A percentile compares a stretch with the other conserved stretches of the same genome.
Evolutionary conservation across 1,140 invertebrate genomes (phyloP).

Genomic region (Cherax destructor): DNA sequence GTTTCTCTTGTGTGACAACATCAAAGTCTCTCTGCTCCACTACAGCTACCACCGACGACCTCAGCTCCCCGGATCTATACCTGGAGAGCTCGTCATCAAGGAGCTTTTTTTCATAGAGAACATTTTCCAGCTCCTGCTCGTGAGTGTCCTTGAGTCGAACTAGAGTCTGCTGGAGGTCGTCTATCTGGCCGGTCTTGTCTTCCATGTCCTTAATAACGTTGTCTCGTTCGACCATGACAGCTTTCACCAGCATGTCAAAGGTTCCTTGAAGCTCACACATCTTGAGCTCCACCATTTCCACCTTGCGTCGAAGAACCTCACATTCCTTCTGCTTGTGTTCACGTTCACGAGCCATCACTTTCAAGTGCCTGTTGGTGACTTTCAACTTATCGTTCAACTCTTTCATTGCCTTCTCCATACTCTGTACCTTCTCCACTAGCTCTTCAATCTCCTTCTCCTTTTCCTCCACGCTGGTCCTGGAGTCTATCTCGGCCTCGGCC

Average conservation of each 20-base stretch:
- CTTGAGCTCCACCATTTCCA: constrained; percentile 75
- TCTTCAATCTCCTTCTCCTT: constrained; percentile 62
- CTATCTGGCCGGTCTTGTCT: constrained; percentile 57
- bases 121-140: constrained; percentile 58
- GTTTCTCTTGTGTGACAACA: constrained; percentile 16
- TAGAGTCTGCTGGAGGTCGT: constrained; percentile 56
- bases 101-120: constrained; percentile 41
- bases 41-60: background rate
- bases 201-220: constrained; percentile 70
- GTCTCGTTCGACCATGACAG: constrained; percentile 74
- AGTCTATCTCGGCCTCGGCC: constrained; percentile 62
- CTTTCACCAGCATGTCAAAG: constrained; percentile 73
- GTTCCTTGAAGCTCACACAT: constrained; percentile 73
- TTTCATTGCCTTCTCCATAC: constrained; percentile 73
- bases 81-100: constrained; percentile 32
- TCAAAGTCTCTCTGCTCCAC: constrained; percentile 30
- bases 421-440: constrained; percentile 80
- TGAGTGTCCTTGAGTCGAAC: constrained; percentile 59
- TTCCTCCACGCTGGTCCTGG: constrained; percentile 59
- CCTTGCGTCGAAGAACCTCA: constrained; percentile 77
- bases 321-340: constrained; percentile 77
- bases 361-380: constrained; percentile 71
- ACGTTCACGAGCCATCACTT: constrained; percentile 75
- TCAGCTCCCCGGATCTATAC: constrained; percentile 56
- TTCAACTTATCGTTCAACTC: constrained; percentile 73